Base-by-base conservation (phyloP, 2,888 invertebrate species). In the Polylopha cassiicola region DNA sequence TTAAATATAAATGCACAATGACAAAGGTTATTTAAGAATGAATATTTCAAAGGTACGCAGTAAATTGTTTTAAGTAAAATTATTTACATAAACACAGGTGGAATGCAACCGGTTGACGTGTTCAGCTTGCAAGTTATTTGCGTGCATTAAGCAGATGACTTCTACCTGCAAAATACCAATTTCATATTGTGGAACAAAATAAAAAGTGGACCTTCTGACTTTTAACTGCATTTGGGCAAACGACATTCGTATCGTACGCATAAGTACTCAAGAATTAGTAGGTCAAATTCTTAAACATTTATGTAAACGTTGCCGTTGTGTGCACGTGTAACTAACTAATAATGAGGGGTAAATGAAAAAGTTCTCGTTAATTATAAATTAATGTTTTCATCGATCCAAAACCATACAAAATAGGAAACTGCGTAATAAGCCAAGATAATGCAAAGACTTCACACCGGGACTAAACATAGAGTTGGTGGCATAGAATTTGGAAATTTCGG, bases 51-150 rank as follows among this genome's bases (percentile, higher is more conserved):
- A 22, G 20, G 11, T 41, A 29, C 23, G 34, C 29, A 29, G 11
- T 24, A 29, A 11, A 10, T 18, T 34, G 29, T 18, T 29, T 24
- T 21, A 18, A 10, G 48, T 50, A 46, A 46, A 48, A 49, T 51
- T 52, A 55, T 58, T 59, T 51, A 49, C 44, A 46, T 53, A 49
- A 43, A 51, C 53, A 61, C 70, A 65, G 64, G 66, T 68, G 68
- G 52, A 50, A 50, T 53, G 55, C 50, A 50, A 58, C 64, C 61
- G 58, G 67, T 60, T 54, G 39, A 39, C 39, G 37, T 46, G 23
- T 9, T 20, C 46, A 53, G 17, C 47, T 46, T 47, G 47, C 53
- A 48, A 46, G 47, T 42, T 60, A 55, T 62, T 58, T 55, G 49
- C 47, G 53, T 51, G 41, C 49, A 34, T 36, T 53, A 50, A 50